Evolutionary conservation across 2,888 invertebrate genomes (phyloP), one percentile per base, ranked within the genome.

Genomic region (Yponomeuta malinellus): DNA sequence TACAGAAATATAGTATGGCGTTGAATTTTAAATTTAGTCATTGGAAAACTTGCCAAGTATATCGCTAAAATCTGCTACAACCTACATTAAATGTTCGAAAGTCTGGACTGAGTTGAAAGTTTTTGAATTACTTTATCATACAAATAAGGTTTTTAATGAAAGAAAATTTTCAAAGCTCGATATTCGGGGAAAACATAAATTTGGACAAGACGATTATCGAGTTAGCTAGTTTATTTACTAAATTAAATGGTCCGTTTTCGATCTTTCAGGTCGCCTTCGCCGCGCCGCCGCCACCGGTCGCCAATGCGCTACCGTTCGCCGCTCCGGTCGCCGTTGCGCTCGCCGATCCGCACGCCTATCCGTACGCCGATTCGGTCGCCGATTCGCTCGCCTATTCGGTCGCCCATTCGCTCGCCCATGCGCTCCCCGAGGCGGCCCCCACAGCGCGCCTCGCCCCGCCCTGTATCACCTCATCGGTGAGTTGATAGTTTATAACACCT

Each of bases 271-370:
- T 90, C 90, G 0, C 90, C 90, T n/a, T 89, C 89, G 0, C 88
- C 93, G 1, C 88, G 93, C 0, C 90, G 93, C n/a, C 87, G 90
- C 2, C 87, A 86, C 76, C 88, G 88, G 71, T 90, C 91, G 33
- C 89, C 86, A 72, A 72, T 83, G 75, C 85, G 93, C 67, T 93
- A 89, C 82, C 88, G 93, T 71, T 91, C 93, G 31, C 93, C 93
- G 72, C 76, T 87, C 73, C 85, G 89, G 75, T 88, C 87, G 73
- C 86, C 90, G 70, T 71, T 12, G 3, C 74, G 74, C 15, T 71
- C 87, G 90, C 3, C 87, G 68, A 15, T 89, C 82, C 88, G 93
- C 71, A 90, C 93, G 29, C 93, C 93, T 71, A 75, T 87, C 72
- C 85, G 89, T 75, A 87, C 87, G 73, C 86, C 90, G 70, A 70